These are phyloP conservation scores for Proales similis DNA, from an alignment of 1,140 invertebrate genomes.

Conservation along the genomic window DNA sequence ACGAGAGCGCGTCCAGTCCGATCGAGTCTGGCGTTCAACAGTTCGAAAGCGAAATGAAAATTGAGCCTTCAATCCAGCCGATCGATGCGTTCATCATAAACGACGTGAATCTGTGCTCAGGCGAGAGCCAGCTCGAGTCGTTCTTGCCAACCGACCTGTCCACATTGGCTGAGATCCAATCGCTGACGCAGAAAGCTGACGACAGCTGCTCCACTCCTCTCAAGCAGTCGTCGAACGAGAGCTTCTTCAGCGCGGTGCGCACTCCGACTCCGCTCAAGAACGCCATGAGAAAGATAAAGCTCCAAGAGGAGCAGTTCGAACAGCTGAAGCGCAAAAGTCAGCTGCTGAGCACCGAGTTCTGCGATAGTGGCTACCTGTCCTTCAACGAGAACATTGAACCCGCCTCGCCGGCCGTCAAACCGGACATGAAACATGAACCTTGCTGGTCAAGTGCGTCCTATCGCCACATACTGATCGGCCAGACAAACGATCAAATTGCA, in stretches of 20 bases:
- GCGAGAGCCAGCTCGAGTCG: too few species aligned
- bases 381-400: conserved; percentile 38
- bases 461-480: too few species aligned
- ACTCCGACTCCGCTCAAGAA: conserved; percentile 19
- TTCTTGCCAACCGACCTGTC: too few species aligned
- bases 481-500: too few species aligned
- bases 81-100: too few species aligned
- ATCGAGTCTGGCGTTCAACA: too few species aligned
- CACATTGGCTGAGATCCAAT: neutral
- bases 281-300: conserved; percentile 23
- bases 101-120: too few species aligned
- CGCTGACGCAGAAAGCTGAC: neutral
- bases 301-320: conserved; percentile 34
- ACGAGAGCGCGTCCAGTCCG: neutral
- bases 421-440: too few species aligned
- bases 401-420: too few species aligned
- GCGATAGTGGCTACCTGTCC: conserved; percentile 38
- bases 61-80: too few species aligned
- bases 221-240: conserved; percentile 26
- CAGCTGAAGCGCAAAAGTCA: conserved; percentile 23
- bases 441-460: too few species aligned
- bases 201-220: conserved; percentile 26
- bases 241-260: neutral
- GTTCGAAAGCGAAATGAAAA: too few species aligned
- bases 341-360: conserved; percentile 38